phyloP scores from a whole-genome alignment of 1,140 invertebrate species.

The Drosophila hydei region DNA sequence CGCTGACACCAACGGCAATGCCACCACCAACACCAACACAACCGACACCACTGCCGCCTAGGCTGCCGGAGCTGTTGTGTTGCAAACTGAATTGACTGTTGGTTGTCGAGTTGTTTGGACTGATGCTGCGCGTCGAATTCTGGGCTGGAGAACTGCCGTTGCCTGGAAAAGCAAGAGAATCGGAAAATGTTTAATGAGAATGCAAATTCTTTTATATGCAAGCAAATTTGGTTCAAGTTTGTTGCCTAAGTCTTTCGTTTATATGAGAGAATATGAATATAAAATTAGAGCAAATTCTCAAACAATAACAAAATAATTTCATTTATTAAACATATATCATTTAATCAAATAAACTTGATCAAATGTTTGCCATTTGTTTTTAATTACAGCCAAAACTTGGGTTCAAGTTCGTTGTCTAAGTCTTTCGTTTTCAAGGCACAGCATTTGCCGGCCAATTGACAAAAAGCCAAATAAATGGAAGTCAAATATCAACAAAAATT shows the following conservation, averaged over 20 bases:
- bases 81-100: constrained; percentile 83
- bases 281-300: not conserved
- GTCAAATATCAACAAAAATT: constrained; percentile 5
- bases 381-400: constrained; percentile 8
- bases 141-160: constrained; percentile 84
- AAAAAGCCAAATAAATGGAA: constrained; percentile 5
- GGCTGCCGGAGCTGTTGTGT: constrained; percentile 83
- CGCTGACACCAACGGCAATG: constrained; percentile 28
- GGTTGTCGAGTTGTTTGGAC: constrained; percentile 83
- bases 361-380: not conserved
- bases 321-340: not conserved
- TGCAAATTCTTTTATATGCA: not conserved
- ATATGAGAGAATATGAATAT: too few relatives aligned
- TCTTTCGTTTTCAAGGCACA: constrained; percentile 54
- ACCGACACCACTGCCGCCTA: constrained; percentile 56
- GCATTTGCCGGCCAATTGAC: constrained; percentile 2
- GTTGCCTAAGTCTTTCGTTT: constrained; percentile 44
- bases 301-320: constrained; percentile 6
- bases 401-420: constrained; percentile 62
- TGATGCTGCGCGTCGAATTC: constrained; percentile 84
- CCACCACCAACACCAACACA: constrained; percentile 56
- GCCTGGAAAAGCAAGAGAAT: constrained; percentile 59
- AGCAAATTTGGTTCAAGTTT: constrained; percentile 43
- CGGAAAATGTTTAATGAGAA: not conserved
- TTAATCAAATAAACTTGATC: not conserved